Percentiles rank a stretch among this genome's conserved stretches.
phyloP scores from a whole-genome alignment of 2,113 vertebrate species.

The Mungos mungo region DNA sequence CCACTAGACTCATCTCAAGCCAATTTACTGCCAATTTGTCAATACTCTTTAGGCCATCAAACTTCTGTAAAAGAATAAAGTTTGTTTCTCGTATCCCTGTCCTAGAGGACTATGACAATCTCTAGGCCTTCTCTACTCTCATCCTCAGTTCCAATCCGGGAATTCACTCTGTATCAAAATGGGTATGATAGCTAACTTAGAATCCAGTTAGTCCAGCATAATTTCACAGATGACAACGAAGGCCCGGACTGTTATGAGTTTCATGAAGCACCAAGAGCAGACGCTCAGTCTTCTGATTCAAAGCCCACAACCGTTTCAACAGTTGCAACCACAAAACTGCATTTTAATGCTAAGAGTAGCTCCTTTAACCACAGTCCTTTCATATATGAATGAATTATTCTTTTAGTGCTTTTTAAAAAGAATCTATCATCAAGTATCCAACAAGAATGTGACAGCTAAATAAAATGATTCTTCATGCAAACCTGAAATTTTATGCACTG shows the following conservation, averaged over 20 bases:
- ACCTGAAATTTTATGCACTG: not conserved
- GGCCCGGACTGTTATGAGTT: not conserved
- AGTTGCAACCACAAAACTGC: slow-evolving; percentile 3
- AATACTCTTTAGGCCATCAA: not conserved
- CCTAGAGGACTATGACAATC: not conserved
- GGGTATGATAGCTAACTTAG: not conserved
- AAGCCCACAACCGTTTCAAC: slow-evolving; percentile 9
- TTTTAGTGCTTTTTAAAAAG: not conserved
- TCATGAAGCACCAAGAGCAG: slow-evolving; percentile 35
- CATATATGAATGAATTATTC: slow-evolving; percentile 24
- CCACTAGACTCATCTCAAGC: not conserved
- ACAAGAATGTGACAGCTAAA: not conserved
- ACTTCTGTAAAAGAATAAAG: not conserved
- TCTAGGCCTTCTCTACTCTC: not conserved
- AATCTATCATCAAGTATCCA: not conserved
- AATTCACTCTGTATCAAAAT: not conserved
- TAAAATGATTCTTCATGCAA: not conserved
- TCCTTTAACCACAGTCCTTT: not conserved
- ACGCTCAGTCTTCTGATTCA: slow-evolving; percentile 29
- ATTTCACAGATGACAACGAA: not conserved
- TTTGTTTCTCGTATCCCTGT: not conserved
- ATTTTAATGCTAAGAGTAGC: not conserved
- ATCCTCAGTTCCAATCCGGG: not conserved
- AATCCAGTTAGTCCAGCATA: not conserved
- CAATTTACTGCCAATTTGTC: not conserved